A percentile compares a stretch with the other conserved stretches of the same genome.
These are phyloP conservation scores for Hyperoodon ampullatus DNA, from an alignment of 2,113 vertebrate species.

Conservation along the genomic window DNA sequence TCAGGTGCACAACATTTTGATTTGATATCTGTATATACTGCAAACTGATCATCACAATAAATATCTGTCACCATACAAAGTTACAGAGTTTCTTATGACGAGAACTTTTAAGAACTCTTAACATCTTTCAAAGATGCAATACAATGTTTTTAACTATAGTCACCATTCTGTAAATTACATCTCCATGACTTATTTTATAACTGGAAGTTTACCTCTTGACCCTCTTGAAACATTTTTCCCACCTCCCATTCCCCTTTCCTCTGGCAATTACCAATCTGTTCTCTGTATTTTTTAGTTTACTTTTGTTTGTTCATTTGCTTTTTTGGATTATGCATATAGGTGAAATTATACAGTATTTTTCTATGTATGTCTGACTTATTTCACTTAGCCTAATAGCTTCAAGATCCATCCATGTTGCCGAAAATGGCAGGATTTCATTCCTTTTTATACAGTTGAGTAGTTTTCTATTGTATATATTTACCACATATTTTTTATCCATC, in stretches of 20 bases:
- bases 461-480: neutral
- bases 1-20: neutral
- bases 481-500: neutral
- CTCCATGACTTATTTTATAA: neutral
- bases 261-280: neutral
- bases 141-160: neutral
- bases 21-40: neutral
- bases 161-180: neutral
- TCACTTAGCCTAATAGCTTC: neutral
- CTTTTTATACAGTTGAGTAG: neutral
- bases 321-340: neutral
- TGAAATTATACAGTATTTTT: neutral
- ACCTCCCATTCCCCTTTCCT: neutral
- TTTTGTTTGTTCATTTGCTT: neutral
- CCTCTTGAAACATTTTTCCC: neutral
- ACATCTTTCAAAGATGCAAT: neutral
- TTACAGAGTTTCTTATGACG: neutral
- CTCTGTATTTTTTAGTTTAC: neutral
- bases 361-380: neutral
- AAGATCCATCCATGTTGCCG: neutral
- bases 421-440: neutral
- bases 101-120: neutral
- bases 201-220: neutral
- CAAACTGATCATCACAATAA: neutral
- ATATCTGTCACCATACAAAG: neutral